Base-by-base conservation (phyloP, 92 coral and sea anemone species). In the Anthopleura xanthogrammica region DNA sequence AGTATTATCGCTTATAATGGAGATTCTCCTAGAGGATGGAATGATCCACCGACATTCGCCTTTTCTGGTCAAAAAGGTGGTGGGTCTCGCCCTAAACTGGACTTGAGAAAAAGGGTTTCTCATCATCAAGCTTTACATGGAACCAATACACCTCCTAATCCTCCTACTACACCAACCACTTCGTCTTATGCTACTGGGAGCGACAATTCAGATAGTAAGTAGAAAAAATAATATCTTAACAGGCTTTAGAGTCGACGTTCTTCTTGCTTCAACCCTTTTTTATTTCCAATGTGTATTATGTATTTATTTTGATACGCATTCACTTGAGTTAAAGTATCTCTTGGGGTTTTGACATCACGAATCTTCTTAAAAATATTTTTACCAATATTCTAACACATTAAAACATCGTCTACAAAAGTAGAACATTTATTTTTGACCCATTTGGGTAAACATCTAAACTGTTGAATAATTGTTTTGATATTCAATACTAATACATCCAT, bases 1-100 rank as follows among this genome's bases (percentile, higher is more conserved):
- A 86, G 95, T 76, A 91, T 96, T 62, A 89, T 95, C 41, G 91
- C 99, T 52, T 96, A 96, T 83, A 96, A 96, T 86, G 93, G 98
- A 70, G 99, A 96, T 87, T 94, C 97, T 20, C 92, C 97, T 50
- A 92, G 99, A 42, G 99, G 99, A 56, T 96, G 99, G 99, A 96
- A 96, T 71, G 99, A 96, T 66, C 99, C 99, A 54, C 99, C 99
- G 78, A 96, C 99, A 6, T 89, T 96, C 68, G 92, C 98, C 13
- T 96, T 92, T 76, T 84, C 94, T 81, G 85, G 90, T 22, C 85
- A 90, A 64, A 90, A 86, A 79, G 87, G 92, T 24, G 88, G 82
- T 39, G 89, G 90, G 58, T 87, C 87, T 77, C 90, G 84, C 58
- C 98, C 99, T 7, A 96, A 96, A 86, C 89, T 96, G 65, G 99